Percentiles rank a stretch among this genome's conserved stretches.
Evolutionary conservation across 1,140 invertebrate species (phyloP).

Genomic region (Drosophila carrolli): DNA sequence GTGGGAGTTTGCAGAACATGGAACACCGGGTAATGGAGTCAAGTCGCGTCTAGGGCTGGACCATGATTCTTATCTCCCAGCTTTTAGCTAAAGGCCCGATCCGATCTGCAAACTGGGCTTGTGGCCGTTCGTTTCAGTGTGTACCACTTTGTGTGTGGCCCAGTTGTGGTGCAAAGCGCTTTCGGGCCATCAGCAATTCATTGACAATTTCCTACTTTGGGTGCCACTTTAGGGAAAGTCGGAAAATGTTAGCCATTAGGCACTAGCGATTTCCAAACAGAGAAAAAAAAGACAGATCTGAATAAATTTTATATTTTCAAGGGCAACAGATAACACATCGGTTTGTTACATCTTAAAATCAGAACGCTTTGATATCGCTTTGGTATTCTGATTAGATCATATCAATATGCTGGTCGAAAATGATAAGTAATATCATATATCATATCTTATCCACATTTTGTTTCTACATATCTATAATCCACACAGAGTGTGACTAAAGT

Average conservation of each 20-base stretch:
- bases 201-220: slow-evolving; percentile 79
- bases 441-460: no score
- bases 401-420: no score
- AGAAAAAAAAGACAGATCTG: neutral
- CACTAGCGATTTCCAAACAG: slow-evolving; percentile 40
- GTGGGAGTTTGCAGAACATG: slow-evolving; percentile 22
- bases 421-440: no score
- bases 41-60: slow-evolving; percentile 56
- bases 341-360: no score
- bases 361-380: no score
- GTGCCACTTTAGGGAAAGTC: slow-evolving; percentile 75
- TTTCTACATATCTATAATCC: neutral
- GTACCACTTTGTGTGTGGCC: slow-evolving; percentile 62
- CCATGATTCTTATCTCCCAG: slow-evolving; percentile 67
- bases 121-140: slow-evolving; percentile 5
- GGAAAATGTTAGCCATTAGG: slow-evolving; percentile 57
- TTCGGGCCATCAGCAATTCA: slow-evolving; percentile 53
- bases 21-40: slow-evolving; percentile 39
- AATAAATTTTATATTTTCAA: no score
- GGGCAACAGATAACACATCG: no score
- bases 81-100: slow-evolving; percentile 71
- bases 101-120: slow-evolving; percentile 32
- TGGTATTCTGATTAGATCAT: no score
- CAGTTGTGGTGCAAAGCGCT: slow-evolving; percentile 39
- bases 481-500: slow-evolving; percentile 25